Evolutionary conservation across 2,113 vertebrate genomes (phyloP), one percentile per base, ranked within the genome.

Genomic region (Poecilia latipinna): DNA sequence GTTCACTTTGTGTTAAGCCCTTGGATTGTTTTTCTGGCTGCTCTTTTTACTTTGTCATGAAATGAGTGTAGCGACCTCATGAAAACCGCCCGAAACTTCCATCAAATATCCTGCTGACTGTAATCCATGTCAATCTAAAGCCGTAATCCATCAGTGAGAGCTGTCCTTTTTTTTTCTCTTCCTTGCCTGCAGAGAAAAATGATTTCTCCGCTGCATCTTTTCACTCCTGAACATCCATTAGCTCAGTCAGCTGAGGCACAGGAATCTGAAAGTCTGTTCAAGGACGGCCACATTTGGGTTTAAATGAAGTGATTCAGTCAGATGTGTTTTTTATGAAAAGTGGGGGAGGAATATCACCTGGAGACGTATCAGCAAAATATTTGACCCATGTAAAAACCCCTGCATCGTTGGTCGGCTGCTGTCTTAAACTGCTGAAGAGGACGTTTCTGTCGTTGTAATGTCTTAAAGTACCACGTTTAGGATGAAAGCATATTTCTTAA

Each of bases 91-190:
- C 44, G 35, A 65, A 83, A 80, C 80, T 77, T 78, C 75, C 74
- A 85, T 88, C 68, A 80, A 79, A 88, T 82, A 67, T 80, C 65
- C 79, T 48, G 78, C 32, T 4, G 35, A 48, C 69, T 24, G 4
- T 84, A 86, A 91, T 88, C 86, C 82, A 26, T 42, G 57, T 87
- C 82, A 82, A 75, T 88, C 83, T 77, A 77, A 84, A 87, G 54
- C 68, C 26, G 0, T 82, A 79, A 90, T 91, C 75, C 84, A 69
- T 77, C 29, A 79, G 51, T 6, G 17, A 51, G 22, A 37, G 37
- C 72, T 70, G 65, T 12, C 28, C 48, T 69, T 80, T 80, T 54
- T 66, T 22, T 51, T 22, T 51, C 1, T 42, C 10, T 42, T 42
- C 13, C 39, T 57, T 3, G 51, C 17, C 64, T n/a, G 37, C 32